A percentile compares a stretch with the other conserved stretches of the same genome.
Conservation (phyloP, 2,113 vertebrate genomes). For the Ginglymostoma cirratum region DNA sequence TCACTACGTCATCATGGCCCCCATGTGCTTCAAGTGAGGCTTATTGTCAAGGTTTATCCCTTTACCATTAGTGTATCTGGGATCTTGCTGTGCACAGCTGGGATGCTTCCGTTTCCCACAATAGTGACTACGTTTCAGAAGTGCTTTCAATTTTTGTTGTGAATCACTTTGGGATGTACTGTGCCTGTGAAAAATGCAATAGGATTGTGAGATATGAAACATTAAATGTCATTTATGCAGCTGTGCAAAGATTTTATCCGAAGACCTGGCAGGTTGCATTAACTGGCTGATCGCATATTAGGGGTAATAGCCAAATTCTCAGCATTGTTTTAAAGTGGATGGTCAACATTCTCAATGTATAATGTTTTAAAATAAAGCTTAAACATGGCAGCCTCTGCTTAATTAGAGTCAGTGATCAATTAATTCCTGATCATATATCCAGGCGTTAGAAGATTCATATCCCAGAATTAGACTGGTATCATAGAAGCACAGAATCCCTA, state of each 20-base stretch:
- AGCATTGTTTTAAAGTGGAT: not conserved
- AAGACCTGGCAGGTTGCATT: not conserved
- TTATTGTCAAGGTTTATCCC: not conserved
- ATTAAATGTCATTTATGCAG: not conserved
- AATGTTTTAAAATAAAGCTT: not conserved
- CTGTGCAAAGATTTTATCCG: not conserved
- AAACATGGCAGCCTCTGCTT: not conserved
- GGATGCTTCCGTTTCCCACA: not conserved
- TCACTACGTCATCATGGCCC: too few species aligned
- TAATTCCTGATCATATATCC: not conserved
- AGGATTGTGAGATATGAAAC: not conserved
- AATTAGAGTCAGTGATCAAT: not conserved
- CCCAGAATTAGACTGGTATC: not conserved
- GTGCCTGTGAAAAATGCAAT: not conserved
- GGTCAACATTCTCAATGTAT: not conserved
- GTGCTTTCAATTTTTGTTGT: too few species aligned
- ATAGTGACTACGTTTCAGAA: not conserved
- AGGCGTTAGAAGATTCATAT: not conserved
- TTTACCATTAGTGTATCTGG: not conserved
- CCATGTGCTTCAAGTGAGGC: too few species aligned
- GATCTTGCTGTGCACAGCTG: not conserved
- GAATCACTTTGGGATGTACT: not conserved
- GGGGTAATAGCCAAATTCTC: not conserved
- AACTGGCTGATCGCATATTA: not conserved
- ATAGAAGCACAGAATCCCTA: too few species aligned